Evolutionary conservation across 2,113 vertebrate genomes (phyloP).

Genomic region (Channa maculata): DNA sequence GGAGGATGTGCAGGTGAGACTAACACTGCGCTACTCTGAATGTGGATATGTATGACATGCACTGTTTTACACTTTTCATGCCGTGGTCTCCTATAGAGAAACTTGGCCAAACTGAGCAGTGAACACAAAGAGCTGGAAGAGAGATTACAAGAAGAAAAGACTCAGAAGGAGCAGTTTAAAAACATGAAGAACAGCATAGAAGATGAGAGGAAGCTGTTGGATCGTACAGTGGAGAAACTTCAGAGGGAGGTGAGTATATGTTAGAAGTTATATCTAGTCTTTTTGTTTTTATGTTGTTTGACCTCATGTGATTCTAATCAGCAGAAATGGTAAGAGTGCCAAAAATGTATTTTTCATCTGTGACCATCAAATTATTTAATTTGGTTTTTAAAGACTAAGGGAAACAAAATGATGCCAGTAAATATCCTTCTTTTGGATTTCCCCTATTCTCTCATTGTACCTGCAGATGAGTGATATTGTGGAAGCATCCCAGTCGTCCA

Average conservation of each 20-base stretch:
- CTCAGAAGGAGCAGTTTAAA: slow-evolving; percentile 91
- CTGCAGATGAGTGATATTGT: slow-evolving; percentile 92
- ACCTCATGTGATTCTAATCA: background rate
- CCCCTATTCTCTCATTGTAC: background rate
- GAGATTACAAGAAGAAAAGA: slow-evolving; percentile 86
- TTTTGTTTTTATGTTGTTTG: background rate
- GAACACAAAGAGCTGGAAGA: slow-evolving; percentile 87
- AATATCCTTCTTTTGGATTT: background rate
- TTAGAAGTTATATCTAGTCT: background rate
- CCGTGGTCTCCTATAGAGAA: slow-evolving; percentile 80
- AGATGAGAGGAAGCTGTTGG: slow-evolving; percentile 87
- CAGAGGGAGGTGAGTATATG: slow-evolving; percentile 88
- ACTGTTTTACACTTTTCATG: background rate
- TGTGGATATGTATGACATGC: background rate
- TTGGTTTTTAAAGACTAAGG: background rate
- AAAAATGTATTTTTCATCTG: background rate
- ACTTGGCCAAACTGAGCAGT: slow-evolving; percentile 79
- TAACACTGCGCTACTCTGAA: background rate
- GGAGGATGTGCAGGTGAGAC: slow-evolving; percentile 87
- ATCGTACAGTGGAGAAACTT: slow-evolving; percentile 91
- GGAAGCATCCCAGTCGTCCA: slow-evolving; percentile 87
- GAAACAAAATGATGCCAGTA: background rate
- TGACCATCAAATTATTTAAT: background rate
- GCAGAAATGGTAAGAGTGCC: background rate
- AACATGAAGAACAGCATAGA: slow-evolving; percentile 91